These are phyloP conservation scores for Pygoscelis adeliae DNA, from an alignment of 2,113 vertebrate genomes.

Conservation along the genomic window DNA sequence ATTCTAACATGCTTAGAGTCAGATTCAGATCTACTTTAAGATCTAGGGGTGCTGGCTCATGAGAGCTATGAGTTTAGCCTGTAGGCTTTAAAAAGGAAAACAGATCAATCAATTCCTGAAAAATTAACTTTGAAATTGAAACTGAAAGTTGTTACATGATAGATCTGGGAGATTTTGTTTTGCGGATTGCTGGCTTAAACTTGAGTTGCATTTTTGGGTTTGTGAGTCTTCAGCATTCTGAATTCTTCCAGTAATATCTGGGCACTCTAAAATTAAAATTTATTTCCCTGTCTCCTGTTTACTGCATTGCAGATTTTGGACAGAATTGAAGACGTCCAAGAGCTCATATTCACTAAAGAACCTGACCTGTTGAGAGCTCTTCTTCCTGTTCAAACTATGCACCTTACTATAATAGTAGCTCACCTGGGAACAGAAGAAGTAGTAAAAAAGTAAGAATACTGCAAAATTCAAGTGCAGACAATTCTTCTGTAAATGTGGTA, in stretches of 20 bases:
- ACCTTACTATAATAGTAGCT: slow-evolving; percentile 17
- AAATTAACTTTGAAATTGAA: neutral
- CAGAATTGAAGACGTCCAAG: slow-evolving; percentile 64
- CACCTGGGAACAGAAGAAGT: slow-evolving; percentile 42
- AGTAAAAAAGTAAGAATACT: slow-evolving; percentile 50
- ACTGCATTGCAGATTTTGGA: slow-evolving; percentile 55
- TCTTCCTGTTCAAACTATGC: slow-evolving; percentile 38
- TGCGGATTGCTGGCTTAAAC: neutral
- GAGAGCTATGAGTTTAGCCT: neutral
- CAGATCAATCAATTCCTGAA: neutral
- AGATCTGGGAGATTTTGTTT: neutral
- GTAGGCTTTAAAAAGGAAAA: slow-evolving; percentile 11
- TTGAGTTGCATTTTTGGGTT: neutral
- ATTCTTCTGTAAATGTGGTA: neutral
- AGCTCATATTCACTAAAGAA: slow-evolving; percentile 45
- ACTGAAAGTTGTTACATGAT: neutral
- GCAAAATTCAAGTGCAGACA: neutral
- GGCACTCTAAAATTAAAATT: neutral
- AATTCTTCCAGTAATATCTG: neutral
- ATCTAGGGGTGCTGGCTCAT: neutral
- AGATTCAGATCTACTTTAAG: neutral
- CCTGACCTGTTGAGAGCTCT: slow-evolving; percentile 41
- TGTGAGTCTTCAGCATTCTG: neutral
- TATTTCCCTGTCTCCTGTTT: neutral
- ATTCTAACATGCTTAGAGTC: neutral